These are phyloP conservation scores for Phalacrocorax aristotelis DNA, from an alignment of 2,113 vertebrate species.

Conservation along the genomic window DNA sequence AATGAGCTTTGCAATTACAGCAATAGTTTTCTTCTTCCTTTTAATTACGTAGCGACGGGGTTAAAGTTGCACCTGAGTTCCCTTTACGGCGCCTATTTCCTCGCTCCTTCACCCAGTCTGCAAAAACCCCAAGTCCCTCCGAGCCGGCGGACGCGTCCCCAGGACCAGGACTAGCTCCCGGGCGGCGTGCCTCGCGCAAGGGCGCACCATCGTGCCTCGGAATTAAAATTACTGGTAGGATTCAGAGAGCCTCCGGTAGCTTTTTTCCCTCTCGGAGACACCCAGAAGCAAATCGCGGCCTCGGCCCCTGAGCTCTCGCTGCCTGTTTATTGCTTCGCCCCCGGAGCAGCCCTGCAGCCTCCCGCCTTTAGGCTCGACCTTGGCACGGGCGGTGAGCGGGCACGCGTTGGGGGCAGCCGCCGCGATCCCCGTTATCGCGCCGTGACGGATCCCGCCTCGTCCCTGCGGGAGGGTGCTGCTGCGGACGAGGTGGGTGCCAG, in stretches of 20 bases:
- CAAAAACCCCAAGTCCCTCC: not conserved
- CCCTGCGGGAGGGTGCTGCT: not conserved
- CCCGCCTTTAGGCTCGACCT: too few relatives aligned
- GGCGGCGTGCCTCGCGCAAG: too few relatives aligned
- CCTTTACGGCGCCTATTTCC: not conserved
- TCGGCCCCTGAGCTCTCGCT: fast-evolving
- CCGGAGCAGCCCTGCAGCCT: not conserved
- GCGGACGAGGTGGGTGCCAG: not conserved
- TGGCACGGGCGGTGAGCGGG: fast-evolving
- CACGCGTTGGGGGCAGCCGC: too few relatives aligned
- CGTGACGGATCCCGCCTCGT: not conserved
- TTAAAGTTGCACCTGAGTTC: not conserved
- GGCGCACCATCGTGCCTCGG: fast-evolving
- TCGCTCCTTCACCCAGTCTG: fast-evolving
- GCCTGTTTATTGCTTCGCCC: not conserved
- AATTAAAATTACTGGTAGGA: not conserved
- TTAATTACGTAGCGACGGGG: not conserved
- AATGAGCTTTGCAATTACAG: not conserved
- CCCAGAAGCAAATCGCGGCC: not conserved
- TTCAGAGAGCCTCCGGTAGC: not conserved
- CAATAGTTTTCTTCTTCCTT: not conserved
- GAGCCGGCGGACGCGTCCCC: too few relatives aligned
- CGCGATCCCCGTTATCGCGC: fast-evolving
- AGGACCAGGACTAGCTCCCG: fast-evolving
- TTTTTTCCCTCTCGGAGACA: not conserved